phyloP scores from a whole-genome alignment of 2,797 vertebrate species.

The Merluccius polli region DNA sequence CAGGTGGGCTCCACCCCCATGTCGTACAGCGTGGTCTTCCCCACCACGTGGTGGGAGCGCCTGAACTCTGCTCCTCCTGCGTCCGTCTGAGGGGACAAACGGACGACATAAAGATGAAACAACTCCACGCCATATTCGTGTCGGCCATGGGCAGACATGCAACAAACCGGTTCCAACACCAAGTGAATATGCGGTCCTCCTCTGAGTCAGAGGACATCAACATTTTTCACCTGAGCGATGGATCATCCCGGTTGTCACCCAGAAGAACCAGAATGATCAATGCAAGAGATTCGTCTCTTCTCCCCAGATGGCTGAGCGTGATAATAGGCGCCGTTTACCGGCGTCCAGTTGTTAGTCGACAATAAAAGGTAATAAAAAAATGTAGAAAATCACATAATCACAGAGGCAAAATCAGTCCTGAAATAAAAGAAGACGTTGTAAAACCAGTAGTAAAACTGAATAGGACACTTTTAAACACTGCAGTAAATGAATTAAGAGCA shows the following conservation, averaged over 20 bases:
- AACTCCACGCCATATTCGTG: background rate
- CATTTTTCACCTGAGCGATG: too few species aligned
- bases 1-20: conserved; percentile 88
- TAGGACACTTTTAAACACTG: background rate
- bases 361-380: background rate
- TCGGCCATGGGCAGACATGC: too few species aligned
- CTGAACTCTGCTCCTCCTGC: conserved; percentile 85
- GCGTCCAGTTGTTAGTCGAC: background rate
- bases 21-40: conserved; percentile 89
- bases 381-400: background rate
- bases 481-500: background rate
- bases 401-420: background rate
- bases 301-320: background rate
- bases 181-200: too few species aligned
- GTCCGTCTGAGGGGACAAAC: conserved; percentile 67
- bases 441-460: background rate
- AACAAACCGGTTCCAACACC: too few species aligned
- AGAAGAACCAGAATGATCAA: background rate
- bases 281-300: background rate
- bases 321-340: background rate
- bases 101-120: background rate
- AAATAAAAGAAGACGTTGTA: background rate
- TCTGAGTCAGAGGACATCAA: too few species aligned
- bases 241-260: too few species aligned
- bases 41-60: conserved; percentile 86